A percentile compares a stretch with the other conserved stretches of the same genome.
Conservation (phyloP, 1,140 invertebrate genomes). For the Ruditapes philippinarum region DNA sequence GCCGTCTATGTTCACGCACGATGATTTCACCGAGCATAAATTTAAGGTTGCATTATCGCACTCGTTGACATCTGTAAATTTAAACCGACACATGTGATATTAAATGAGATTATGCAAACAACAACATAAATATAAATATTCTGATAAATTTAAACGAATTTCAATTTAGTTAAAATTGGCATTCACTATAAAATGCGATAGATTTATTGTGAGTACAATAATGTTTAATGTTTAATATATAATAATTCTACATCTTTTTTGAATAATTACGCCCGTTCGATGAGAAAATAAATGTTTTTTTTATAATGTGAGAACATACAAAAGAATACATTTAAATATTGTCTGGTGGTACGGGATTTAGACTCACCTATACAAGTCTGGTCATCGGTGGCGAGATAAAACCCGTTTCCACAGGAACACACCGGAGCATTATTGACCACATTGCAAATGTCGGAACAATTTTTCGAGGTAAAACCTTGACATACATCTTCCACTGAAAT, state of each 20-base stretch:
- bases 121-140: too few species aligned
- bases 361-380: slow-evolving; percentile 52
- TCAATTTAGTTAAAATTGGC: too few species aligned
- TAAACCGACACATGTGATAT: not conserved
- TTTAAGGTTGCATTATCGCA: slow-evolving; percentile 42
- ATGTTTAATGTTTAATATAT: too few species aligned
- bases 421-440: not conserved
- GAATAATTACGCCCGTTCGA: too few species aligned
- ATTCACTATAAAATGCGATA: too few species aligned
- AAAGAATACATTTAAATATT: too few species aligned
- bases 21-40: slow-evolving; percentile 44
- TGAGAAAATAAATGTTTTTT: too few species aligned
- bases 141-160: not conserved
- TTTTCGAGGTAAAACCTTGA: not conserved
- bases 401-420: slow-evolving; percentile 25
- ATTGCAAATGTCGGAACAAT: slow-evolving; percentile 34
- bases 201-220: too few species aligned
- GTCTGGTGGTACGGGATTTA: too few species aligned
- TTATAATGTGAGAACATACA: too few species aligned
- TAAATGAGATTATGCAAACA: too few species aligned
- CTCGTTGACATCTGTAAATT: slow-evolving; percentile 69
- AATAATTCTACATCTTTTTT: too few species aligned
- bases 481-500: slow-evolving; percentile 45
- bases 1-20: slow-evolving; percentile 70
- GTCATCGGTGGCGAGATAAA: slow-evolving; percentile 3